Percentiles rank a stretch among this genome's conserved stretches.
Conservation (phyloP, 37 sponge, comb jelly and placozoan species). For the Halichondria panicea region DNA sequence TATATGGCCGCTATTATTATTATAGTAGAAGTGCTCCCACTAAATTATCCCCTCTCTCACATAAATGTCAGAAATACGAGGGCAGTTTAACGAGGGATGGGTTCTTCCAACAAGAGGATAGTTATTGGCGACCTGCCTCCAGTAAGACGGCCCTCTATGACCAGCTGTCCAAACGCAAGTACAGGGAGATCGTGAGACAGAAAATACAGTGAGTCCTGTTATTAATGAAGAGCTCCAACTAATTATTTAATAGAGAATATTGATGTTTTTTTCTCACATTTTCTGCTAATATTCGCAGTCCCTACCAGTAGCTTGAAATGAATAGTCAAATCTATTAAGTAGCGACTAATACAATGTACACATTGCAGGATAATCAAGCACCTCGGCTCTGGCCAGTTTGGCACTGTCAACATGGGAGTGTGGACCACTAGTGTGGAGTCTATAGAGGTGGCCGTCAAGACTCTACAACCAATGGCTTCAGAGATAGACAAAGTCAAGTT, state of each 20-base stretch:
- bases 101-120: conserved; percentile 14
- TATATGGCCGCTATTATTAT: too few relatives aligned
- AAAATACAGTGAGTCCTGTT: conserved; percentile 42
- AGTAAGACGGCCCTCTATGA: conserved; percentile 55
- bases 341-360: not conserved
- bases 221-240: not conserved
- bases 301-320: not conserved
- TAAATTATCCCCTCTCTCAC: too few relatives aligned
- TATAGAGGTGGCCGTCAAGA: conserved; percentile 59
- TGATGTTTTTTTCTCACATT: not conserved
- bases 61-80: not conserved
- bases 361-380: conserved; percentile 17
- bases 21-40: too few relatives aligned
- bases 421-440: conserved; percentile 5
- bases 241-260: not conserved
- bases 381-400: conserved; percentile 69
- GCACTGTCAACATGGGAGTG: conserved; percentile 41
- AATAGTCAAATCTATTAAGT: not conserved
- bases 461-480: conserved; percentile 13
- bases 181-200: conserved; percentile 48
- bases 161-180: conserved; percentile 50
- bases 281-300: too few relatives aligned
- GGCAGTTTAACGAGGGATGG: not conserved
- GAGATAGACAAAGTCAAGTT: conserved; percentile 64
- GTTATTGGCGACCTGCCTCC: conserved; percentile 59